These are phyloP conservation scores for Odobenus rosmarus DNA, from an alignment of 2,113 vertebrate species.

Conservation along the genomic window DNA sequence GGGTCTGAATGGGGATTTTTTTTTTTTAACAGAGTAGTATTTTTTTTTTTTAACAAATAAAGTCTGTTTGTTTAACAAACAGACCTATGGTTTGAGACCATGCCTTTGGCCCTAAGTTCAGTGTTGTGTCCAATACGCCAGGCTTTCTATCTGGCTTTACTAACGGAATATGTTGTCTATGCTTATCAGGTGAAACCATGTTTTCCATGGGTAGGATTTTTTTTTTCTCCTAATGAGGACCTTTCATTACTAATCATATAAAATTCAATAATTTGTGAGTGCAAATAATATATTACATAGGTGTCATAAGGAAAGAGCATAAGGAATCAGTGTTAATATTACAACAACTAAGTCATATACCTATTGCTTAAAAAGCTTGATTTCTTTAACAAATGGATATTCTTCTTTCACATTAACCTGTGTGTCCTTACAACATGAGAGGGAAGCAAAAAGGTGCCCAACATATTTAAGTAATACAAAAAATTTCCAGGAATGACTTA, in stretches of 20 bases:
- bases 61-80: background rate
- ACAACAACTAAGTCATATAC: background rate
- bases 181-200: background rate
- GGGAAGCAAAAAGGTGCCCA: background rate
- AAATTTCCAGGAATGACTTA: conserved; percentile 37
- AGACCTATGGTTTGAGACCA: background rate
- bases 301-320: background rate
- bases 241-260: background rate
- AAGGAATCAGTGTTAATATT: background rate
- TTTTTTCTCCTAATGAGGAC: background rate
- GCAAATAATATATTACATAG: conserved; percentile 7
- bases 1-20: background rate
- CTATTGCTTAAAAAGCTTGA: background rate
- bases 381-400: conserved; percentile 3
- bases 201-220: background rate
- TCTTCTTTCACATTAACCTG: background rate
- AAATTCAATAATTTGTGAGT: conserved; percentile 31
- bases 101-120: background rate
- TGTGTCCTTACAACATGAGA: background rate
- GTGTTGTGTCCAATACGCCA: background rate
- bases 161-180: background rate
- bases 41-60: background rate
- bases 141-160: background rate
- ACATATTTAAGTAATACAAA: conserved; percentile 21
- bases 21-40: background rate